Conservation (phyloP, 2,113 vertebrate species). For the Empidonax traillii region DNA sequence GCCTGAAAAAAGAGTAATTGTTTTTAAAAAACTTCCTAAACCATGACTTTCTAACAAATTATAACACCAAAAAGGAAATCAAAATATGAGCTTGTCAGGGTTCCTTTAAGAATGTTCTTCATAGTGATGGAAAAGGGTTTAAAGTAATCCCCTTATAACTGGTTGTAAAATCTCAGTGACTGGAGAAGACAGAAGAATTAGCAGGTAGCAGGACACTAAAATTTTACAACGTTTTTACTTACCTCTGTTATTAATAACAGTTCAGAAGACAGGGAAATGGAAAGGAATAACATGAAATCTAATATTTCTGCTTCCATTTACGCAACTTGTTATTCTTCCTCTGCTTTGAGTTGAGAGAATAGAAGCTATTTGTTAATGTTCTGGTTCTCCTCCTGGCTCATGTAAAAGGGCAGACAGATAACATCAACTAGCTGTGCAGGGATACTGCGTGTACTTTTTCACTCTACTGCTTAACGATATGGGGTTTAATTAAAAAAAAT, state of each 20-base stretch:
- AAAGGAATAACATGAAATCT: neutral
- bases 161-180: neutral
- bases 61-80: neutral
- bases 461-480: neutral
- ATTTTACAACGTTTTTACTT: neutral
- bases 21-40: neutral
- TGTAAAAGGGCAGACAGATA: slow-evolving; percentile 47
- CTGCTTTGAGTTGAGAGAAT: neutral
- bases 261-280: neutral
- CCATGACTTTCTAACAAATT: neutral
- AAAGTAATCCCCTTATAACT: neutral
- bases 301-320: slow-evolving; percentile 12
- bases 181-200: neutral
- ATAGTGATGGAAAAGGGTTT: neutral
- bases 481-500: slow-evolving; percentile 26
- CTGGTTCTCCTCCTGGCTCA: slow-evolving; percentile 4
- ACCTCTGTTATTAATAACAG: neutral
- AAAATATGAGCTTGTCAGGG: neutral
- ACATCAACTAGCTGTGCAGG: neutral
- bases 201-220: neutral
- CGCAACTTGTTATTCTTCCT: neutral
- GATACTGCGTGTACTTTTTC: slow-evolving; percentile 40
- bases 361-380: slow-evolving; percentile 29
- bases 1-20: neutral
- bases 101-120: neutral